Conservation (phyloP, 2,888 invertebrate genomes). For the Caradrina kadenii region DNA sequence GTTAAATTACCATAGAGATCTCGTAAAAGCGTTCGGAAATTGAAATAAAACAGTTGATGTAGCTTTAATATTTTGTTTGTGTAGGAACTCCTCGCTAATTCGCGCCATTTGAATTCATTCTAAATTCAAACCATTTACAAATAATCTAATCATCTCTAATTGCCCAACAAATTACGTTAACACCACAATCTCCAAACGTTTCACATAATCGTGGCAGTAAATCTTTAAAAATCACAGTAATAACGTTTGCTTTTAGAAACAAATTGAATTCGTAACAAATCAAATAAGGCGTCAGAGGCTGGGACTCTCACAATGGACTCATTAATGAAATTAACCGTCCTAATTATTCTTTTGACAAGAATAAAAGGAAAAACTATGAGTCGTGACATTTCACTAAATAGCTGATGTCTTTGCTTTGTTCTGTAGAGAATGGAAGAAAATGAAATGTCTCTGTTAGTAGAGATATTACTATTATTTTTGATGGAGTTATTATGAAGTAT, state of each 20-base stretch:
- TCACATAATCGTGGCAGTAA: slow-evolving; percentile 10
- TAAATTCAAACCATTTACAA: background rate
- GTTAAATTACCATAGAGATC: background rate
- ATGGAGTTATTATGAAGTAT: background rate
- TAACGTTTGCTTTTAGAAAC: slow-evolving; percentile 56
- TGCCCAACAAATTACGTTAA: background rate
- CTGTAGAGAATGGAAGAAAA: slow-evolving; percentile 8
- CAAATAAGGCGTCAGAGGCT: slow-evolving; percentile 73
- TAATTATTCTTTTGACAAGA: slow-evolving; percentile 79
- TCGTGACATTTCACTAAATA: slow-evolving; percentile 57
- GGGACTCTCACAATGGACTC: slow-evolving; percentile 72
- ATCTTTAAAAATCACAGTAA: slow-evolving; percentile 55
- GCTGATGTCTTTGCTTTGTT: slow-evolving; percentile 42
- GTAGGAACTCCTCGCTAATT: background rate
- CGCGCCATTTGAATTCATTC: background rate
- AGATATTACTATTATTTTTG: background rate
- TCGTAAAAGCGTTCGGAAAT: background rate
- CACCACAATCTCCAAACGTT: slow-evolving; percentile 12
- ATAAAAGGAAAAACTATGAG: slow-evolving; percentile 54
- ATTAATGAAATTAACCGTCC: slow-evolving; percentile 83
- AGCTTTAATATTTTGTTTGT: no score
- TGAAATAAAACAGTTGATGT: no score
- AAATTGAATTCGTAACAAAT: slow-evolving; percentile 72
- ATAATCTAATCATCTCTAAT: background rate
- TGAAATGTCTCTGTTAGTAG: slow-evolving; percentile 19